Conservation (phyloP, 2,113 vertebrate species). For the Menura novaehollandiae region DNA sequence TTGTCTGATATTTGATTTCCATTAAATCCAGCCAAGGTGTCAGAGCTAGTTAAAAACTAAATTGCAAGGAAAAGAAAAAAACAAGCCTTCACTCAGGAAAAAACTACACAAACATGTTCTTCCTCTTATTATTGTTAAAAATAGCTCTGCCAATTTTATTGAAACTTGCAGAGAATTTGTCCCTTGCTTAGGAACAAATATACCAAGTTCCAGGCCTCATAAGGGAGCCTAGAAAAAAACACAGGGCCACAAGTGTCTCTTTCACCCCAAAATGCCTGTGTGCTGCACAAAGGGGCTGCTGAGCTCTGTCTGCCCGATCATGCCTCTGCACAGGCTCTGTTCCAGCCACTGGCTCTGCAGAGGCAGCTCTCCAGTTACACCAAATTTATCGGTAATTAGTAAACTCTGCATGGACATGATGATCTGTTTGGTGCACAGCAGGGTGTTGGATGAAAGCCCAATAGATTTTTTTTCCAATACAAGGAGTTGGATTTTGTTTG, state of each 20-base stretch:
- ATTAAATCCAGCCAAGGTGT: background rate
- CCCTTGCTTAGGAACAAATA: background rate
- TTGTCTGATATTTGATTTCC: background rate
- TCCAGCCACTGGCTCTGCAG: background rate
- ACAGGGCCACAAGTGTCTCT: background rate
- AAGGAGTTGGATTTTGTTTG: background rate
- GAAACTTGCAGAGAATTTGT: background rate
- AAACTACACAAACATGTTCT: background rate
- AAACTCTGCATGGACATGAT: background rate
- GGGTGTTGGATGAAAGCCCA: background rate
- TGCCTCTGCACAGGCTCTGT: background rate
- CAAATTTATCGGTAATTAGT: background rate
- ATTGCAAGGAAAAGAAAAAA: background rate
- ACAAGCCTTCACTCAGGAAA: background rate
- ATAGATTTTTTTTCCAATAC: background rate
- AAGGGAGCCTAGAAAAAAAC: background rate
- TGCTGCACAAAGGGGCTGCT: background rate
- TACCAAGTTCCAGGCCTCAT: background rate
- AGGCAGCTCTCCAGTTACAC: background rate
- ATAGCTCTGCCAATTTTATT: background rate
- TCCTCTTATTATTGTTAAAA: background rate
- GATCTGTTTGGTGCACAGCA: background rate
- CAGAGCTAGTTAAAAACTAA: background rate
- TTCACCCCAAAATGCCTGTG: background rate
- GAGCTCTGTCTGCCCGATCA: background rate